Evolutionary conservation across 2,113 vertebrate species (phyloP).

Genomic region (Coryphaenoides rupestris): DNA sequence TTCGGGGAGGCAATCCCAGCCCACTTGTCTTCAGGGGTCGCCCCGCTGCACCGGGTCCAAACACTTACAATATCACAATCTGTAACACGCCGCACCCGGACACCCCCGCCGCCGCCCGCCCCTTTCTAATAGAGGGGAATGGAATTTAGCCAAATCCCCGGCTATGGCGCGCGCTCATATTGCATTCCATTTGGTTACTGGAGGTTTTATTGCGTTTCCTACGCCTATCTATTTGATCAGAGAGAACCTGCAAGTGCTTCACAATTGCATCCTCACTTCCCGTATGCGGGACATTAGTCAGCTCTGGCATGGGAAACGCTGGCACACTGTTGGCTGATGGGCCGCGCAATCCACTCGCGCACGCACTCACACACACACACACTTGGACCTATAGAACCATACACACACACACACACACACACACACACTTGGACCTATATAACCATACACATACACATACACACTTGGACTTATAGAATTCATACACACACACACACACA

Average conservation of each 20-base stretch:
- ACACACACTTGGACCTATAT: too few relatives aligned
- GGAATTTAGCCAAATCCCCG: constrained; percentile 12
- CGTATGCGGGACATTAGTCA: constrained; percentile 15
- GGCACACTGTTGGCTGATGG: too few relatives aligned
- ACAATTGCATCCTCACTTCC: constrained; percentile 27
- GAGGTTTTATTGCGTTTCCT: constrained; percentile 36
- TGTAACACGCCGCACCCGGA: constrained; percentile 31
- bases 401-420: not conserved
- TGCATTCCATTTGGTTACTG: constrained; percentile 14
- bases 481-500: too few relatives aligned
- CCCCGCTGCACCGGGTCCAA: constrained; percentile 42
- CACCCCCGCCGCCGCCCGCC: constrained; percentile 13
- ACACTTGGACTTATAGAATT: too few relatives aligned
- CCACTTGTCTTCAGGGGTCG: constrained; percentile 9
- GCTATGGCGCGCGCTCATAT: constrained; percentile 1
- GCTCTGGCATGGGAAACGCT: not conserved
- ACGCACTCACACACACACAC: too few relatives aligned
- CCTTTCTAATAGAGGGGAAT: constrained; percentile 27
- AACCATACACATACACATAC: too few relatives aligned
- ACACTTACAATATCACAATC: constrained; percentile 33
- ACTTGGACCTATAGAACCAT: too few relatives aligned
- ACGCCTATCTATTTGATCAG: constrained; percentile 36
- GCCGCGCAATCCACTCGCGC: too few relatives aligned
- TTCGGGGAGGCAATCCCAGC: not conserved
- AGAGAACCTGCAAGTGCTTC: constrained; percentile 4